Base-by-base conservation (phyloP, 2,113 vertebrate genomes). In the Microtus richardsoni region DNA sequence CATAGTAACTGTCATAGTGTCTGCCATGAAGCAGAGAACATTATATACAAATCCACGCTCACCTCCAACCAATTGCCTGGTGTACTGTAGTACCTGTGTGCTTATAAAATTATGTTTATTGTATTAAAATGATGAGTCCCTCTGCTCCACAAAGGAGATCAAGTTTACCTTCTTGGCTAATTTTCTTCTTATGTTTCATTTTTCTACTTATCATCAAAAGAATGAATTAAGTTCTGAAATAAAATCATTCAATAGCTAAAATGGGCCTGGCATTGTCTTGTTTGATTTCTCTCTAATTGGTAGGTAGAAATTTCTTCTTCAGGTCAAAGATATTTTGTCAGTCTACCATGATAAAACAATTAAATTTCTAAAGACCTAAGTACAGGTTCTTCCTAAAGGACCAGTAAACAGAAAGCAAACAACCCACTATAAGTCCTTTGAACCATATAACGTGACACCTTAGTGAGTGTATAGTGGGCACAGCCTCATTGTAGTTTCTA, bases 221-320 rank as follows among this genome's bases (percentile, higher is more conserved):
- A 88, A 95, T 44, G 60, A 33, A 88, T 94, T 96, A 92, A 80
- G 70, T 36, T 77, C 58, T 93, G 36, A 94, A 94, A 90, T 87
- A 64, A 87, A 90, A 82, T 93, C 28, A 90, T 58, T 93, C n/a
- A 88, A 19, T 79, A 78, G 52, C 11, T 47, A 30, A 97, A 93
- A 24, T 19, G 80, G 54, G 21, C 26, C 79, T 97, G 74, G 28
- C 88, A 44, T 93, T 82, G 83, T 54, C 75, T 95, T 94, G 60
- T 64, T 64, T 91, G 74, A 91, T 92, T 95, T 92, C 89, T 22
- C 54, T 95, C 86, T 84, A 68, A 96, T 62, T 3, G 30, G 33
- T 79, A 75, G 92, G 49, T 66, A 73, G 24, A 92, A 91, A 11
- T 88, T 80, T 89, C 47, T 91, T 94, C 68, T 97, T 84, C 82